A percentile compares a stretch with the other conserved stretches of the same genome.
Evolutionary conservation across 2,113 vertebrate species (phyloP).

Genomic region (Pteropus alecto): DNA sequence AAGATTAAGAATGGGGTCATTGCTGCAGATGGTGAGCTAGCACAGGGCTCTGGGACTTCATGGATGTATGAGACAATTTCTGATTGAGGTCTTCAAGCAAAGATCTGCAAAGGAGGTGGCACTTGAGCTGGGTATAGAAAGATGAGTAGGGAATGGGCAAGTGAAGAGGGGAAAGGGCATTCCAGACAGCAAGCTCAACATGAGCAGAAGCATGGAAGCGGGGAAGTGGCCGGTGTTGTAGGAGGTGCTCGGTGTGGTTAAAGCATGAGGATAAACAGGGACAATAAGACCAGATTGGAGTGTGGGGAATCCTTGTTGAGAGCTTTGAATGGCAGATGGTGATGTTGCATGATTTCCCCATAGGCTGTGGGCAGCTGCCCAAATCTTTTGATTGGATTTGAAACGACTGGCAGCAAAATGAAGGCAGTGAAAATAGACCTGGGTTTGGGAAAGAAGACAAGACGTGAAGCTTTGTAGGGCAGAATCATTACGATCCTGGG

Average conservation of each 20-base stretch:
- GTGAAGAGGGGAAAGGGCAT: neutral
- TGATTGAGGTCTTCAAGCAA: neutral
- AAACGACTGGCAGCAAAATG: neutral
- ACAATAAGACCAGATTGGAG: neutral
- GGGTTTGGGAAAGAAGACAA: neutral
- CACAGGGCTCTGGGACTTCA: rapidly evolving
- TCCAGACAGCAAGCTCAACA: no score
- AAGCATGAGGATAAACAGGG: neutral
- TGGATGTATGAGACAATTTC: rapidly evolving
- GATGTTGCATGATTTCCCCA: neutral
- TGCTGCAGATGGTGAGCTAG: no score
- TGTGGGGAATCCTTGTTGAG: rapidly evolving
- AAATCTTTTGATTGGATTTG: neutral
- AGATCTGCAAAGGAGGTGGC: neutral
- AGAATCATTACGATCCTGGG: neutral
- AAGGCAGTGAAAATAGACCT: neutral
- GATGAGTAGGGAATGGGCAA: neutral
- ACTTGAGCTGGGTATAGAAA: neutral
- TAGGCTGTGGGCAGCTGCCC: no score
- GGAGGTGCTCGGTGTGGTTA: neutral
- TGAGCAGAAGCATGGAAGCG: rapidly evolving
- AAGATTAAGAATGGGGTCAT: neutral
- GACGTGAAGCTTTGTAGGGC: neutral
- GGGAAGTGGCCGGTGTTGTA: neutral
- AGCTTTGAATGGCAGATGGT: neutral